phyloP scores from a whole-genome alignment of 2,113 vertebrate genomes.

The Sinosuthora webbiana region DNA sequence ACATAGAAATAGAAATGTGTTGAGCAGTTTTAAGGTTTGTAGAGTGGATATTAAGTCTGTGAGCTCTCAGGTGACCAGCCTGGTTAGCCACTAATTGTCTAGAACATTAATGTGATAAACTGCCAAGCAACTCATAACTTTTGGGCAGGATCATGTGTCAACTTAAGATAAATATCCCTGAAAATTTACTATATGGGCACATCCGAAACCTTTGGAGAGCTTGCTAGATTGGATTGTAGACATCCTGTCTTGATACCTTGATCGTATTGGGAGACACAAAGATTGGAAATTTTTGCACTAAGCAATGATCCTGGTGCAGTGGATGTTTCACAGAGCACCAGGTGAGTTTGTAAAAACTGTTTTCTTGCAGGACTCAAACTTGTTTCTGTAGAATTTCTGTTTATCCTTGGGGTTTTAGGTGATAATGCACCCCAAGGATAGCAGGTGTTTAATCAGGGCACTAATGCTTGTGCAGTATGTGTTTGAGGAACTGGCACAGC shows the following conservation, averaged over 20 bases:
- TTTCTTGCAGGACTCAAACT: not conserved
- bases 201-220: not conserved
- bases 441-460: not conserved
- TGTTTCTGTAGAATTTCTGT: not conserved
- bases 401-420: not conserved
- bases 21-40: not conserved
- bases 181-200: accelerated
- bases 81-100: too few relatives aligned
- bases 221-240: not conserved
- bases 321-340: not conserved
- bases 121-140: accelerated
- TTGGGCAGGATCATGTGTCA: not conserved
- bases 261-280: not conserved
- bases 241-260: not conserved
- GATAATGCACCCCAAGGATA: not conserved
- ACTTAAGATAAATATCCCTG: not conserved
- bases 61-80: accelerated
- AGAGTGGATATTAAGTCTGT: accelerated
- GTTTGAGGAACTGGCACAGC: not conserved
- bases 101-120: too few relatives aligned
- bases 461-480: accelerated
- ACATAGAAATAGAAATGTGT: accelerated
- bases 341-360: not conserved
- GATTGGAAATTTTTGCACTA: not conserved
- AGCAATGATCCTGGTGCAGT: not conserved